These are phyloP conservation scores for Aleiodes leptofemur DNA, from an alignment of 2,888 invertebrate species.

Conservation along the genomic window DNA sequence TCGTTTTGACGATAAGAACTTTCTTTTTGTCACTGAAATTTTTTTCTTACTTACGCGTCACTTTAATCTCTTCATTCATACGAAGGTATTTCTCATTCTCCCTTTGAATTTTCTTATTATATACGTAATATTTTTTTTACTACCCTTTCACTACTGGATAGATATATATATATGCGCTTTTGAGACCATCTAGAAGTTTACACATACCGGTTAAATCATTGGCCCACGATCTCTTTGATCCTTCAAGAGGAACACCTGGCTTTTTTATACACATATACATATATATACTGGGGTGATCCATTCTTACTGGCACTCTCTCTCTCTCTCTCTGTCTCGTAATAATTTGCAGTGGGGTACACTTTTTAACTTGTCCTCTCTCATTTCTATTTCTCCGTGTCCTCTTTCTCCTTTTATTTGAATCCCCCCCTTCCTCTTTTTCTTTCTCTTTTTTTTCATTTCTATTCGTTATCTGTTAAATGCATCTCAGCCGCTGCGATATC, in stretches of 20 bases:
- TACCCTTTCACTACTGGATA: constrained; percentile 13
- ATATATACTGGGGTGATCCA: constrained; percentile 21
- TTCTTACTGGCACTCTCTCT: constrained; percentile 4
- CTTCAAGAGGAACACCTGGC: constrained; percentile 24
- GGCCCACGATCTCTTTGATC: constrained; percentile 28
- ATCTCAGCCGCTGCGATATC: constrained; percentile 3
- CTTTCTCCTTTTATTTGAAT: constrained; percentile 9
- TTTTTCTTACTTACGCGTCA: background rate
- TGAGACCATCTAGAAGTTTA: constrained; percentile 9
- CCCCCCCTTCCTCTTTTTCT: background rate
- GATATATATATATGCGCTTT: background rate
- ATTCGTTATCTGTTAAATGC: constrained; percentile 20
- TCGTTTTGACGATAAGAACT: too few species aligned
- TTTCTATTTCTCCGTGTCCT: constrained; percentile 32
- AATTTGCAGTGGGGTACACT: constrained; percentile 33
- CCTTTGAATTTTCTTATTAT: constrained; percentile 17
- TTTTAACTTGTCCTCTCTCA: constrained; percentile 27
- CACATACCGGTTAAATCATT: constrained; percentile 14
- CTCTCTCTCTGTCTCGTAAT: background rate
- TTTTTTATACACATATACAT: background rate
- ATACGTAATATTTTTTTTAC: background rate
- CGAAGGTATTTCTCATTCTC: constrained; percentile 19
- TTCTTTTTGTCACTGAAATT: too few species aligned
- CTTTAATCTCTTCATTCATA: constrained; percentile 2
- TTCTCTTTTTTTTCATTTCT: constrained; percentile 40